Evolutionary conservation across 2,888 invertebrate genomes (phyloP).

Genomic region (Synergus umbraculus): DNA sequence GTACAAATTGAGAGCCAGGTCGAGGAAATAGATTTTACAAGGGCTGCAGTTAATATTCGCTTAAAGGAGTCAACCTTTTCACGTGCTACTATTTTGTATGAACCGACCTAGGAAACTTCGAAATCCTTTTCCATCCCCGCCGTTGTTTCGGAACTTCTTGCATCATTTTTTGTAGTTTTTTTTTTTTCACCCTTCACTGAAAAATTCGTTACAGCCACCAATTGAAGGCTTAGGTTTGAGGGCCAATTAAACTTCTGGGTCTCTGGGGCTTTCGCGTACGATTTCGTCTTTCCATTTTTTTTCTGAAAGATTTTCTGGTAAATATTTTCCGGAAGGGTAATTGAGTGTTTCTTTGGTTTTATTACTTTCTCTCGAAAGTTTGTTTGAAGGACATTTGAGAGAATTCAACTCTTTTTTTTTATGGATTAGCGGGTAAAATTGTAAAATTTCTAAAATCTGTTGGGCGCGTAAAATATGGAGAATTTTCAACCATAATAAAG

Average conservation of each 20-base stretch:
- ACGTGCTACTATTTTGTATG: slow-evolving; percentile 48
- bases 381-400: not conserved
- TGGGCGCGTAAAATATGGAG: not conserved
- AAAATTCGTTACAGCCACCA: slow-evolving; percentile 31
- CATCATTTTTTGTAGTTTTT: slow-evolving; percentile 63
- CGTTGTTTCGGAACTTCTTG: slow-evolving; percentile 46
- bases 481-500: slow-evolving; percentile 8
- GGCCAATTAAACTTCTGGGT: slow-evolving; percentile 33
- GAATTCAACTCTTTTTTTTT: not conserved
- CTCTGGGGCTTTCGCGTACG: slow-evolving; percentile 17
- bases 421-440: not conserved
- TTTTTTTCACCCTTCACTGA: slow-evolving; percentile 45
- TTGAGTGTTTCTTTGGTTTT: slow-evolving; percentile 1
- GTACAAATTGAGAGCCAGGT: not conserved
- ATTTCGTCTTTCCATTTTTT: not conserved
- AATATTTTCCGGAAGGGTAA: slow-evolving; percentile 11
- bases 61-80: slow-evolving; percentile 61
- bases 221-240: slow-evolving; percentile 1
- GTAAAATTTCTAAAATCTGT: slow-evolving; percentile 12
- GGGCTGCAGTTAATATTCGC: slow-evolving; percentile 58
- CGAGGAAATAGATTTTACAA: not conserved
- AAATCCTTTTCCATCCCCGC: not conserved
- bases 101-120: not conserved
- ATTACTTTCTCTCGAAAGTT: slow-evolving; percentile 16
- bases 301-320: not conserved